Conservation (phyloP, 2,888 invertebrate genomes). For the Quadriops clusia region DNA sequence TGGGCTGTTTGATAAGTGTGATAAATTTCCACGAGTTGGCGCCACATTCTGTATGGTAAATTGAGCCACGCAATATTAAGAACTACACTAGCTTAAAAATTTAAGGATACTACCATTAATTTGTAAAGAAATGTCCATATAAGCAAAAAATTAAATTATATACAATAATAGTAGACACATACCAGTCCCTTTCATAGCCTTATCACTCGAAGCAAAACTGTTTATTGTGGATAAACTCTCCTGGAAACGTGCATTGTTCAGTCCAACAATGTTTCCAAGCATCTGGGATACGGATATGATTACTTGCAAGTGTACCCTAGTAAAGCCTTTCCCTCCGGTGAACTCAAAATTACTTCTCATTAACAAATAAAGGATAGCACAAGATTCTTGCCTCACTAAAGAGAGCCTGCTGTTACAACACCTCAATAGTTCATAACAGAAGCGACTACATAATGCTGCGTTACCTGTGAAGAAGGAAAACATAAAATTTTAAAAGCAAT, state of each 20-base stretch:
- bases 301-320: conserved; percentile 84
- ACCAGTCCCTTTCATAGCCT: conserved; percentile 88
- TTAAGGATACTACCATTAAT: too few species aligned
- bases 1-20: too few species aligned
- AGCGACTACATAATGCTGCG: conserved; percentile 65
- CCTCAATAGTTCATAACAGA: conserved; percentile 68
- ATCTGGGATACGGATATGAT: conserved; percentile 93
- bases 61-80: too few species aligned
- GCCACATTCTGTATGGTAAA: too few species aligned
- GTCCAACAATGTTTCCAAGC: conserved; percentile 77
- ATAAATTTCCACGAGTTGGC: too few species aligned
- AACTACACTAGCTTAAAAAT: too few species aligned
- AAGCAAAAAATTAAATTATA: too few species aligned
- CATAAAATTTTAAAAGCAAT: too few species aligned
- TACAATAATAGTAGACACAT: too few species aligned
- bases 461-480: conserved; percentile 51
- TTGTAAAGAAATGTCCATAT: too few species aligned
- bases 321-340: conserved; percentile 69
- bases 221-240: conserved; percentile 87
- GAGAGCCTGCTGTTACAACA: conserved; percentile 80
- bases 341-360: conserved; percentile 94
- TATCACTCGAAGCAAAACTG: conserved; percentile 85
- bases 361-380: conserved; percentile 79
- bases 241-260: conserved; percentile 90
- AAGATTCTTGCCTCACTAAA: conserved; percentile 78